Evolutionary conservation across 2,888 invertebrate species (phyloP).

Genomic region (Aproaerema taeniolella): DNA sequence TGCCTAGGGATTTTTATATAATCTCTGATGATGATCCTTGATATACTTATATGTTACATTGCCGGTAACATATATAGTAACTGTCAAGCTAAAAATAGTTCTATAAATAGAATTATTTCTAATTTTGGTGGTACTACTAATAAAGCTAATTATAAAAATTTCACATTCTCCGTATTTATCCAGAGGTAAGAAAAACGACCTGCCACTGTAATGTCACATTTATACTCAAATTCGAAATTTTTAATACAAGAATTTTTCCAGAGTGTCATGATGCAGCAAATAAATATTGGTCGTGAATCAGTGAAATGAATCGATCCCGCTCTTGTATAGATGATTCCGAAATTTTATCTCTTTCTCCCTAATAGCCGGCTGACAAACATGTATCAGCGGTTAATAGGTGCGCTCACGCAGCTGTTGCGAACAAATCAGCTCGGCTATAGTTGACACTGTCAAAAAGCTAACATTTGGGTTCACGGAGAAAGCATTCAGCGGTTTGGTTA

Average conservation of each 20-base stretch:
- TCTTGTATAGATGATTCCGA: constrained; percentile 61
- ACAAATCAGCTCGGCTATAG: constrained; percentile 77
- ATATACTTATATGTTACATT: no score
- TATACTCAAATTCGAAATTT: constrained; percentile 60
- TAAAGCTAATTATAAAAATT: no score
- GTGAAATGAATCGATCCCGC: constrained; percentile 71
- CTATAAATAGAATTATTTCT: no score
- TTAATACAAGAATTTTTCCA: constrained; percentile 62
- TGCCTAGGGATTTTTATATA: no score
- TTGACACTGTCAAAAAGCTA: constrained; percentile 75
- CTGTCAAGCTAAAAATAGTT: no score
- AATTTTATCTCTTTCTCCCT: constrained; percentile 72
- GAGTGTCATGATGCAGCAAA: constrained; percentile 68
- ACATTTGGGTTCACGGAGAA: constrained; percentile 39
- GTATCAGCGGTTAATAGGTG: constrained; percentile 78
- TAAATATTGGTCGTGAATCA: constrained; percentile 69
- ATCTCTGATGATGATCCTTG: no score
- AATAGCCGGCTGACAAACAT: constrained; percentile 78
- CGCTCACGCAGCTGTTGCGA: constrained; percentile 74
- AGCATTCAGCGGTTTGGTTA: constrained; percentile 33
- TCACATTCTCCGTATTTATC: no score
- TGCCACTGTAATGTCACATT: constrained; percentile 55
- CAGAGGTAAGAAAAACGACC: constrained; percentile 60
- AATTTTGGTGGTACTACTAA: no score
- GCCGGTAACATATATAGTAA: no score